Base-by-base conservation (phyloP, 2,797 vertebrate genomes). In the Sebastiscus albofasciatus region DNA sequence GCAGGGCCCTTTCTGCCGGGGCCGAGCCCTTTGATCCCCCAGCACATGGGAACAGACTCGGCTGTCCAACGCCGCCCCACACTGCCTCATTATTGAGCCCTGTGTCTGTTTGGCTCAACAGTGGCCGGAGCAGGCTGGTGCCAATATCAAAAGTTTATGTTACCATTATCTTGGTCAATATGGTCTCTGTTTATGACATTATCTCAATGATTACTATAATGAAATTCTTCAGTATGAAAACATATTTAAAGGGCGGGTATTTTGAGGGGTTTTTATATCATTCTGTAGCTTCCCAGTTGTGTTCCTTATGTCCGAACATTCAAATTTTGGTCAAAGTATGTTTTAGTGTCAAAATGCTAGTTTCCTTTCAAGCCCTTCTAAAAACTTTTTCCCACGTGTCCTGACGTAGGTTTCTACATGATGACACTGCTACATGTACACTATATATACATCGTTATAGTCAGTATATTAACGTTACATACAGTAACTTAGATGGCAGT, bases 1-100 rank as follows among this genome's bases (percentile, higher is more conserved):
- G 67, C 75, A 5, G 85, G 86, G 87, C 61, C 67, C 18, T 67
- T 69, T 69, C 75, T 82, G 74, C 80, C 81, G 16, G 77, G 79
- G 74, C 73, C 46, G 20, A 54, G 77, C 36, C 87, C 93, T 94
- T 94, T 95, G 93, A 94, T 93, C 91, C 76, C 65, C 5, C 74
- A 2, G 67, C 81, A 82, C 72, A 82, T 75, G 83, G 90, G 58
- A 89, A 79, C 82, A 76, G 49, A 69, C 49, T 69, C 72, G 26
- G 52, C 79, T 34, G 71, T 77, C 75, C 81, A n/a, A 29, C n/a
- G 34, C 67, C 78, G 55, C 67, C 79, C 36, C 65, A 33, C 66
- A 42, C 62, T 3, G 55, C 76, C 81, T 84, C 78, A 73, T 90
- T 89, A 90, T 56, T 67, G 6, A 39, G 59, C 59, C 55, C 39